Evolutionary conservation across 2,113 vertebrate species (phyloP), one percentile per base, ranked within the genome.

Genomic region (Emydocephalus ijimae): DNA sequence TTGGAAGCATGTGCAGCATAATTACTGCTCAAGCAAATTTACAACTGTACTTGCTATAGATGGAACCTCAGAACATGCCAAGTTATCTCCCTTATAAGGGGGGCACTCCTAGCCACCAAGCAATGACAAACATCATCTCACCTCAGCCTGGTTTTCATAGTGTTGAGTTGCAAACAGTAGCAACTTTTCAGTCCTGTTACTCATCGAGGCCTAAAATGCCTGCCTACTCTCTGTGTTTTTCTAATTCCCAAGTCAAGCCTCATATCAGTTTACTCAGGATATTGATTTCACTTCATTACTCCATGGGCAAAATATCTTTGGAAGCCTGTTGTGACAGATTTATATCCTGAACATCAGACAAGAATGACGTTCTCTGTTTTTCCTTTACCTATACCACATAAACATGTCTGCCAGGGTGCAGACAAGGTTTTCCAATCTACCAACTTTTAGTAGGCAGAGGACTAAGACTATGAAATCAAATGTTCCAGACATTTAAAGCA

Each of bases 311-410:
- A 97, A 97, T 97, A 96, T 98, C 97, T 97, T 97, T 96, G 93
- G 95, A 97, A 96, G 96, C 88, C 94, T 96, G 81, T 91, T 92
- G 48, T 96, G 97, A 97, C 97, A 98, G 97, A 98, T 98, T 98
- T 98, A 98, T 98, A 95, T 98, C 97, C 97, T 98, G 98, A 98
- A 97, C 95, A 96, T 97, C 95, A 98, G 98, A 98, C 97, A 98
- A 97, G 98, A 98, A 98, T 98, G 97, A 0, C 57, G 95, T 95
- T 96, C 96, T 98, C 97, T 98, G 98, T 94, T 98, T 98, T 98
- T 97, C 94, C 97, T 98, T 98, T 96, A 93, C 97, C 97, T 97
- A 56, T 97, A 98, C 96, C 96, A 98, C 97, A 98, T 98, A 98
- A 98, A 98, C 97, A 97, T 98, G 97, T 97, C 98, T 95, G 0